phyloP scores from a whole-genome alignment of 2,888 invertebrate genomes.

The Atherix ibis region DNA sequence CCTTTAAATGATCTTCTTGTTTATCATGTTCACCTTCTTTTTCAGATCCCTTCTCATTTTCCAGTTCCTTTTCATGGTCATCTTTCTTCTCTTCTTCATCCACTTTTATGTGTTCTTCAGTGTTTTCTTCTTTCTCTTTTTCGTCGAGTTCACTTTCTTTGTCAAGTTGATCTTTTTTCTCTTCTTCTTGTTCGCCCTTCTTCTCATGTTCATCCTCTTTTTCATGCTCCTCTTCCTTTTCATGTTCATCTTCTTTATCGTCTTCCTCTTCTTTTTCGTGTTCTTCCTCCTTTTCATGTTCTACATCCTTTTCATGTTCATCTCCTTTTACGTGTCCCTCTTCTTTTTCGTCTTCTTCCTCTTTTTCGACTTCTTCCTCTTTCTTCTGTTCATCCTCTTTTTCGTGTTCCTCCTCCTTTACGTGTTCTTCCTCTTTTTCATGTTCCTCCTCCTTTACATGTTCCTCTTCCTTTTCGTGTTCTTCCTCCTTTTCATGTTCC shows the following conservation, averaged over 20 bases:
- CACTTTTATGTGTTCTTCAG: neutral
- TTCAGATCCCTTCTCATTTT: neutral
- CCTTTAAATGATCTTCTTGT: neutral
- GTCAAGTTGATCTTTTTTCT: neutral
- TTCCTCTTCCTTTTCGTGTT: neutral
- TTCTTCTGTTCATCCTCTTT: slow-evolving; percentile 7
- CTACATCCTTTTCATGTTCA: slow-evolving; percentile 1
- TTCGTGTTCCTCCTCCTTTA: neutral
- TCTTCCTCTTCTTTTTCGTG: neutral
- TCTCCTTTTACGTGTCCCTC: neutral
- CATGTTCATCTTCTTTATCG: slow-evolving; percentile 1
- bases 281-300: slow-evolving; percentile 1
- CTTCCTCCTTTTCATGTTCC: too few relatives aligned
- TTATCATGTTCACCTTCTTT: too few relatives aligned
- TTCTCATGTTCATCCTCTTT: slow-evolving; percentile 1
- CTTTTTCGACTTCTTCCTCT: slow-evolving; percentile 7
- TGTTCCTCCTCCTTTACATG: neutral
- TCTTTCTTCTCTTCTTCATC: slow-evolving; percentile 1
- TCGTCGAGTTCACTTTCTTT: neutral
- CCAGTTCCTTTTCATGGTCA: neutral
- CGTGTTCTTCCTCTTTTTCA: slow-evolving; percentile 16
- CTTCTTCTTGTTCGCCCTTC: neutral
- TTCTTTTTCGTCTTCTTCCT: slow-evolving; percentile 5
- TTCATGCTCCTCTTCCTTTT: neutral
- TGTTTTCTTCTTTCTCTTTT: neutral